Evolutionary conservation across 2,888 invertebrate species (phyloP).

Genomic region (Diadegma fenestrale): DNA sequence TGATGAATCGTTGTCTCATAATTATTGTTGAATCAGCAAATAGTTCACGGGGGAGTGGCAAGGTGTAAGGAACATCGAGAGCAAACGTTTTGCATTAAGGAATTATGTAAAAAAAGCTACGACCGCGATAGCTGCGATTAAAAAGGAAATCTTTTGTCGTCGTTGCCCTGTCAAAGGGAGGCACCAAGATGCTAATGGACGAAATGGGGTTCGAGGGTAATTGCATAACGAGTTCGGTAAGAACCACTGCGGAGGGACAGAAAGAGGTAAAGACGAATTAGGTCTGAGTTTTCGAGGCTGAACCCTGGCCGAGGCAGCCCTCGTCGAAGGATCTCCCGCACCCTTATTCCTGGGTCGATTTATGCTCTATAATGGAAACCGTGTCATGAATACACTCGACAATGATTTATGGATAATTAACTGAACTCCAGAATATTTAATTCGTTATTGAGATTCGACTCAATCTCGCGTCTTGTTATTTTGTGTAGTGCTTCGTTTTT

Average conservation of each 20-base stretch:
- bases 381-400: slow-evolving; percentile 53
- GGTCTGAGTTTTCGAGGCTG: not conserved
- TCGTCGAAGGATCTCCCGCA: slow-evolving; percentile 22
- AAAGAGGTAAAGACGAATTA: slow-evolving; percentile 13
- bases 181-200: slow-evolving; percentile 17
- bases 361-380: slow-evolving; percentile 60
- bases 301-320: slow-evolving; percentile 39
- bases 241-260: not conserved
- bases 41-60: too few relatives aligned
- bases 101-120: too few relatives aligned
- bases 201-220: slow-evolving; percentile 32
- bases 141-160: slow-evolving; percentile 27
- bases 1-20: not conserved
- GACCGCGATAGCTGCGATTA: too few relatives aligned
- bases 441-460: slow-evolving; percentile 32
- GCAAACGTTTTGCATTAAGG: too few relatives aligned
- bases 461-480: too few relatives aligned
- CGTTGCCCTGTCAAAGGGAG: not conserved
- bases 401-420: slow-evolving; percentile 65
- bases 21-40: not conserved
- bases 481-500: too few relatives aligned
- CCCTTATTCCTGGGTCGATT: slow-evolving; percentile 31
- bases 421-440: slow-evolving; percentile 50
- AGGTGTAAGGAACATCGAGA: too few relatives aligned
- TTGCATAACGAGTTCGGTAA: not conserved